A percentile compares a stretch with the other conserved stretches of the same genome.
Evolutionary conservation across 2,113 vertebrate species (phyloP).

Genomic region (Antennarius striatus): DNA sequence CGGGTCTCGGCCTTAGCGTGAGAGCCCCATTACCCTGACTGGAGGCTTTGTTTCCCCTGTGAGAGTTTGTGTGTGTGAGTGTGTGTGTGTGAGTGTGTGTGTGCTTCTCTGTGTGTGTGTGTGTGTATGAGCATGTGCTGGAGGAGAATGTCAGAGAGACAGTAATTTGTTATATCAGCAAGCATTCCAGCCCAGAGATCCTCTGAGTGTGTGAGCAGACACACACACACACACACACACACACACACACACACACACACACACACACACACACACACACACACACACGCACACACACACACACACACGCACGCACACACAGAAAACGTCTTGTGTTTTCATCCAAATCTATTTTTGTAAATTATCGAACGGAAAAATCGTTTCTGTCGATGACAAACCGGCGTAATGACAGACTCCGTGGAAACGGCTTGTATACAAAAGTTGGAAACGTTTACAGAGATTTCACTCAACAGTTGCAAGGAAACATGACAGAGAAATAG

Average conservation of each 20-base stretch:
- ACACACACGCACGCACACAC: slow-evolving; percentile 9
- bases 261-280: too few species aligned
- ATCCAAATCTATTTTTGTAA: slow-evolving; percentile 9
- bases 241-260: too few species aligned
- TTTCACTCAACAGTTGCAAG: slow-evolving; percentile 21
- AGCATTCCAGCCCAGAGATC: slow-evolving; percentile 61
- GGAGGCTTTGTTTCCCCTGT: slow-evolving; percentile 74
- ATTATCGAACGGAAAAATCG: slow-evolving; percentile 3
- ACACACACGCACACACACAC: too few species aligned
- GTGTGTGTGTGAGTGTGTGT: too few species aligned
- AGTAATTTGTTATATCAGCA: slow-evolving; percentile 69
- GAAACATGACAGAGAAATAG: slow-evolving; percentile 24
- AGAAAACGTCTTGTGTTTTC: background rate
- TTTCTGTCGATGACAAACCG: slow-evolving; percentile 12
- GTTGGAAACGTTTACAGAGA: slow-evolving; percentile 13
- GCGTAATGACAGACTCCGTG: slow-evolving; percentile 3
- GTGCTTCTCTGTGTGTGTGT: too few species aligned
- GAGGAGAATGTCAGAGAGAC: slow-evolving; percentile 64
- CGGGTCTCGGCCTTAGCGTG: slow-evolving; percentile 73
- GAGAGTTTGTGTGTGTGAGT: slow-evolving; percentile 49
- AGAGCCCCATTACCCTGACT: slow-evolving; percentile 74
- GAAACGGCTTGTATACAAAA: slow-evolving; percentile 6
- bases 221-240: background rate
- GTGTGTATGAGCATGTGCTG: slow-evolving; percentile 30
- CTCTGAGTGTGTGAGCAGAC: slow-evolving; percentile 36